phyloP scores from a whole-genome alignment of 2,888 invertebrate genomes.

The Agapostemon virescens region DNA sequence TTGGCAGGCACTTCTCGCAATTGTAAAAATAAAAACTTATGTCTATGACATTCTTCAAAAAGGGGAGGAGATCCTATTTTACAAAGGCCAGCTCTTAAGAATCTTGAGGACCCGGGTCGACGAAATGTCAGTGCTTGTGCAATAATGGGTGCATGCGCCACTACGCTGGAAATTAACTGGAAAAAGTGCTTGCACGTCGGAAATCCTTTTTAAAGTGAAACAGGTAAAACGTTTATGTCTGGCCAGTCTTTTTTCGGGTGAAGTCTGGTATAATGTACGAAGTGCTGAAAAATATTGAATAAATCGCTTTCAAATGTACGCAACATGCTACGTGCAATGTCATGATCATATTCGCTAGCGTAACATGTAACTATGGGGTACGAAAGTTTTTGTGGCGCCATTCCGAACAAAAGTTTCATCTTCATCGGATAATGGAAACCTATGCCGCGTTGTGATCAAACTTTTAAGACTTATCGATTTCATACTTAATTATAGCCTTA shows the following conservation, averaged over 20 bases:
- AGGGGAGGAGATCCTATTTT: neutral
- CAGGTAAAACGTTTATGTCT: neutral
- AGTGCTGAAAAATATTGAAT: no score
- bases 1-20: neutral
- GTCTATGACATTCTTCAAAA: neutral
- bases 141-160: neutral
- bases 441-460: no score
- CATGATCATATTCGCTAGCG: no score
- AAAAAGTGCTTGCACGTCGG: neutral
- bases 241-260: neutral
- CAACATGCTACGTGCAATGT: no score
- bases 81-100: neutral
- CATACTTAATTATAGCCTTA: no score
- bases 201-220: neutral
- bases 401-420: no score
- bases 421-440: no score
- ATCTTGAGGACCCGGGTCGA: neutral
- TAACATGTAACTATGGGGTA: no score
- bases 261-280: no score
- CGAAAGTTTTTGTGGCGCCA: no score
- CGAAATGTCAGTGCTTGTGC: conserved; percentile 4
- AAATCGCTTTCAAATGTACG: no score
- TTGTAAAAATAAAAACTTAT: neutral
- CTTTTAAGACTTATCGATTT: no score
- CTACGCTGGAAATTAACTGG: neutral